Percentiles rank a stretch among this genome's conserved stretches.
These are phyloP conservation scores for Eira barbara DNA, from an alignment of 2,113 vertebrate species.

Conservation along the genomic window DNA sequence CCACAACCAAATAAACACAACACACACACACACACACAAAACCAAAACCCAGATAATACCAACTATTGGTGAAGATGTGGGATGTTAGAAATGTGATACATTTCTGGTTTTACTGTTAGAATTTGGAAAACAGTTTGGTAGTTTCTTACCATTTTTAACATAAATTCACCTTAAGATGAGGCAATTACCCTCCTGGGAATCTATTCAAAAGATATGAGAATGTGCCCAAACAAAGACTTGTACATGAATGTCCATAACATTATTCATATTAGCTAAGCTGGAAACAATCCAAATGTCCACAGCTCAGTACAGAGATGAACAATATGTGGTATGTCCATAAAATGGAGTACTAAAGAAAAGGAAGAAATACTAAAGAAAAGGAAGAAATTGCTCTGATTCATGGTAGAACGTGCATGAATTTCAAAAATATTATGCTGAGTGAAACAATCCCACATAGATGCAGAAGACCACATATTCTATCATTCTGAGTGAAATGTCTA, in stretches of 20 bases:
- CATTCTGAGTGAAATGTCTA: background rate
- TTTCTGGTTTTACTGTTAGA: background rate
- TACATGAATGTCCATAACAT: background rate
- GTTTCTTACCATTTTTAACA: background rate
- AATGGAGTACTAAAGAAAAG: conserved; percentile 39
- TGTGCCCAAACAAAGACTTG: background rate
- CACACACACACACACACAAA: too few species aligned
- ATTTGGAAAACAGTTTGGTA: background rate
- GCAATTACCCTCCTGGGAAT: background rate
- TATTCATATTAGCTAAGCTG: conserved; percentile 11
- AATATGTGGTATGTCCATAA: conserved; percentile 30
- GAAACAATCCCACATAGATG: background rate
- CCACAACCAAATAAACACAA: background rate
- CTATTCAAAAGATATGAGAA: background rate
- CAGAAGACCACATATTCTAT: background rate
- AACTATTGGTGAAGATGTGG: background rate
- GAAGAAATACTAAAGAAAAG: too few species aligned
- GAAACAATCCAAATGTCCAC: background rate
- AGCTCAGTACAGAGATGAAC: background rate
- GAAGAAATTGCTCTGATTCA: background rate
- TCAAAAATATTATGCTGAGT: conserved; percentile 4
- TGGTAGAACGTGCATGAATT: background rate
- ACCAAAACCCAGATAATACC: background rate
- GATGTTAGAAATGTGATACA: background rate
- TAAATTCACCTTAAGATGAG: background rate